phyloP scores from a whole-genome alignment of 2,797 vertebrate species.

The Buphagus erythrorhynchus region DNA sequence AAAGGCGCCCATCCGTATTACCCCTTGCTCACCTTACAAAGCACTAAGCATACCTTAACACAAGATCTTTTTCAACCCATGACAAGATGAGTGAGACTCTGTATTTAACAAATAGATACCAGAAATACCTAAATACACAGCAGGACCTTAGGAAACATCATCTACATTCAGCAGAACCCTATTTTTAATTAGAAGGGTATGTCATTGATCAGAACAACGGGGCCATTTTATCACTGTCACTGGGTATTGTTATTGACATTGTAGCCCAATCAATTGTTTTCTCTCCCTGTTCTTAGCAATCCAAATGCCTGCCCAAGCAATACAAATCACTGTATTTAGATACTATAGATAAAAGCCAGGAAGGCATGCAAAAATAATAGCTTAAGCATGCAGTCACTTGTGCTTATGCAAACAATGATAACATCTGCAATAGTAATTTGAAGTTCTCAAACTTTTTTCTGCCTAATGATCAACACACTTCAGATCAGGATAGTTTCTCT shows the following conservation, averaged over 20 bases:
- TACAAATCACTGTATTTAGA: not conserved
- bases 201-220: not conserved
- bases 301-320: not conserved
- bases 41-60: accelerated
- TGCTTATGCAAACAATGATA: not conserved
- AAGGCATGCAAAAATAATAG: not conserved
- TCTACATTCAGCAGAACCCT: not conserved
- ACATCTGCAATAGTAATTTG: not conserved
- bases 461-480: not conserved
- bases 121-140: conserved; percentile 8
- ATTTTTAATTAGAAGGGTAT: conserved; percentile 36
- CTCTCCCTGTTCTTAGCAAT: not conserved
- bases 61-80: not conserved
- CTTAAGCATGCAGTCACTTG: not conserved
- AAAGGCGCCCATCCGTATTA: not conserved
- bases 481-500: not conserved
- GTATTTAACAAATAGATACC: not conserved
- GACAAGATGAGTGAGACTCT: not conserved
- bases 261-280: conserved; percentile 12
- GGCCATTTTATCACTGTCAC: conserved; percentile 24
- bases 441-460: not conserved
- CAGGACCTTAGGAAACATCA: not conserved
- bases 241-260: conserved; percentile 33
- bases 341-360: not conserved
- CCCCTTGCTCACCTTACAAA: not conserved